These are phyloP conservation scores for Dryoscopus gambensis DNA, from an alignment of 2,113 vertebrate species.

Conservation along the genomic window DNA sequence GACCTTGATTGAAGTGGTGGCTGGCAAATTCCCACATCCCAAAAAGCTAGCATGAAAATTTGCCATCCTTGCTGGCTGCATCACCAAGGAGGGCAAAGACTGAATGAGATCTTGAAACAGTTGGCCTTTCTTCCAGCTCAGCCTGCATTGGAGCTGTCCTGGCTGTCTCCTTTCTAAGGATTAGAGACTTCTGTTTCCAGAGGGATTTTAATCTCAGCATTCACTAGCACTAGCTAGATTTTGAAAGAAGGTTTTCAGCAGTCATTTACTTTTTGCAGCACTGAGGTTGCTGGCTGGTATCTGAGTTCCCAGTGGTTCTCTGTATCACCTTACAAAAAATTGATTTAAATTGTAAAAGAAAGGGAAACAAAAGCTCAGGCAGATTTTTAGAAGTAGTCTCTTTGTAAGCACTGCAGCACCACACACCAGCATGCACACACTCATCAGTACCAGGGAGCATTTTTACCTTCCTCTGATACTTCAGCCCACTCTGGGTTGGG, in stretches of 20 bases:
- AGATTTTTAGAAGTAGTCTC: neutral
- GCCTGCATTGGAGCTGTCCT: neutral
- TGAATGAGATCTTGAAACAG: neutral
- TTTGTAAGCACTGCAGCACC: neutral
- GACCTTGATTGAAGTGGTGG: neutral
- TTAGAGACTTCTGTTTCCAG: constrained; percentile 6
- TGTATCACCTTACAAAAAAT: neutral
- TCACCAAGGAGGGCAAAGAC: neutral
- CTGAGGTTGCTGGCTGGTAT: neutral
- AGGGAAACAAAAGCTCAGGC: neutral
- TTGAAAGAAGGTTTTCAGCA: neutral
- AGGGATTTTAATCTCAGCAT: neutral
- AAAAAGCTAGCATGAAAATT: neutral
- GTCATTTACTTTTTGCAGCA: neutral
- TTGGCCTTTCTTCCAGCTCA: constrained; percentile 5
- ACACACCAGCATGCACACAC: neutral
- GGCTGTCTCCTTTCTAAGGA: neutral
- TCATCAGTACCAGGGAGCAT: neutral
- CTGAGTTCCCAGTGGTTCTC: neutral
- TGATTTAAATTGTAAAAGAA: neutral
- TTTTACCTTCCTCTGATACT: constrained; percentile 91
- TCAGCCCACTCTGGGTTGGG: constrained; percentile 95
- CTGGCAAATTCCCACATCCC: neutral
- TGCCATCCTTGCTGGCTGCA: neutral
- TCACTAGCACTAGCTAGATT: neutral